A percentile compares a stretch with the other conserved stretches of the same genome.
These are phyloP conservation scores for Pinctada fucata DNA, from an alignment of 2,888 invertebrate species.

Conservation along the genomic window DNA sequence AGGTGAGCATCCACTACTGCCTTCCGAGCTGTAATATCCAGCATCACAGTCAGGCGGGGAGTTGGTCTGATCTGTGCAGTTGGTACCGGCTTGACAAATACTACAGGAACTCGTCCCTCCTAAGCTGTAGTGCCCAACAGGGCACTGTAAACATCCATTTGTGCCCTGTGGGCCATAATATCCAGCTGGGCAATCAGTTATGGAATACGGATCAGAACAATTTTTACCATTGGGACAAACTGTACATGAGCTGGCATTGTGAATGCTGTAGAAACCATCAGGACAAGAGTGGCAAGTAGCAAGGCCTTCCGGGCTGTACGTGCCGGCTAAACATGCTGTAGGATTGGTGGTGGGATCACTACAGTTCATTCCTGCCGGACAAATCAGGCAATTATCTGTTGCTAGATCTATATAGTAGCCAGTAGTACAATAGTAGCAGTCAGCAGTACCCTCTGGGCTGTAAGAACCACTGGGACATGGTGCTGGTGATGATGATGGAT, in stretches of 20 bases:
- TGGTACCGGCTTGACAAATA: slow-evolving; percentile 43
- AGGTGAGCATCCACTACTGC: slow-evolving; percentile 40
- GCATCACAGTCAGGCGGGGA: slow-evolving; percentile 15
- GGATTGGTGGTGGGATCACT: slow-evolving; percentile 33
- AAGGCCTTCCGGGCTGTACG: slow-evolving; percentile 54
- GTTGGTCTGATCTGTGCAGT: slow-evolving; percentile 40
- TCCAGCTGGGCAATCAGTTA: slow-evolving; percentile 44
- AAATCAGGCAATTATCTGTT: slow-evolving; percentile 41
- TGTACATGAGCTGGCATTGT: slow-evolving; percentile 54
- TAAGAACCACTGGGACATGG: slow-evolving; percentile 51
- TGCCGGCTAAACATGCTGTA: slow-evolving; percentile 55
- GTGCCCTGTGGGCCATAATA: slow-evolving; percentile 47
- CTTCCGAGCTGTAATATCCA: slow-evolving; percentile 39
- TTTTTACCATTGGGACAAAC: slow-evolving; percentile 61
- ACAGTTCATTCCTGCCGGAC: slow-evolving; percentile 56
- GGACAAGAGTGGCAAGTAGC: slow-evolving; percentile 60
- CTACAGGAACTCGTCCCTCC: slow-evolving; percentile 34
- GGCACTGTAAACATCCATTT: slow-evolving; percentile 37
- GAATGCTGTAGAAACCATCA: slow-evolving; percentile 49
- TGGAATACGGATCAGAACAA: slow-evolving; percentile 49
- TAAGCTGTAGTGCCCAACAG: slow-evolving; percentile 38
- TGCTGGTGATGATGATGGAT: slow-evolving; percentile 29
- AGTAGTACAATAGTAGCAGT: slow-evolving; percentile 27
- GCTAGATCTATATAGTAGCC: slow-evolving; percentile 29
- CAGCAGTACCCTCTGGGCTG: slow-evolving; percentile 48